Base-by-base conservation (phyloP, 2,888 invertebrate species). In the Hypomecis atomaria region DNA sequence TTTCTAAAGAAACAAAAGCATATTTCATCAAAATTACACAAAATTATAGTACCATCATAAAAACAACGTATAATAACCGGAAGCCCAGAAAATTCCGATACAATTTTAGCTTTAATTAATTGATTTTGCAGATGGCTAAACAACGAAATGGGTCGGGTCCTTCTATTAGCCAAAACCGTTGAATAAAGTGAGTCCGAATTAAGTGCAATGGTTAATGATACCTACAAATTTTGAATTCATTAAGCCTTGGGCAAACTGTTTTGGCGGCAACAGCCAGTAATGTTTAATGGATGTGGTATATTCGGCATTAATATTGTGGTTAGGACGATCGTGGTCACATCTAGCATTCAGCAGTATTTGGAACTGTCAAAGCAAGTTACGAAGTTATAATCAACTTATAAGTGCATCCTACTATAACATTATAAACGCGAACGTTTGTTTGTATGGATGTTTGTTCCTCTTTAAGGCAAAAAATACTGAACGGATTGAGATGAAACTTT, bases 221-320 rank as follows among this genome's bases (percentile, higher is more conserved):
- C 62, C 69, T 82, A 83, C 80, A 87, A 89, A 86, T 89, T 88
- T 81, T 79, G 77, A 86, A 88, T 88, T 88, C 81, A 86, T 85
- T 86, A 85, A 82, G 81, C 81, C 77, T 78, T 73, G 72, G 48
- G 83, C 80, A 83, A 86, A 87, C 85, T 85, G 83, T 86, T 86
- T 81, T 62, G 54, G 48, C 49, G 37, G 62, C 54, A 62, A 56
- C 77, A 82, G 79, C 81, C 78, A 77, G 72, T 82, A 82, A 77
- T 83, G 81, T 86, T 86, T 85, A 88, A 86, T 87, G 84, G 83
- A 80, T 76, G 80, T 72, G 79, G 82, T 83, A 84, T 85, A 87
- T 86, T 84, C 78, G 78, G 82, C 85, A 86, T 85, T 86, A 86
- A 87, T 86, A 85, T 82, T 83, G 81, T 71, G 84, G 85, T 78